Evolutionary conservation across 2,888 invertebrate species (phyloP).

Genomic region (Pollenia angustigena): DNA sequence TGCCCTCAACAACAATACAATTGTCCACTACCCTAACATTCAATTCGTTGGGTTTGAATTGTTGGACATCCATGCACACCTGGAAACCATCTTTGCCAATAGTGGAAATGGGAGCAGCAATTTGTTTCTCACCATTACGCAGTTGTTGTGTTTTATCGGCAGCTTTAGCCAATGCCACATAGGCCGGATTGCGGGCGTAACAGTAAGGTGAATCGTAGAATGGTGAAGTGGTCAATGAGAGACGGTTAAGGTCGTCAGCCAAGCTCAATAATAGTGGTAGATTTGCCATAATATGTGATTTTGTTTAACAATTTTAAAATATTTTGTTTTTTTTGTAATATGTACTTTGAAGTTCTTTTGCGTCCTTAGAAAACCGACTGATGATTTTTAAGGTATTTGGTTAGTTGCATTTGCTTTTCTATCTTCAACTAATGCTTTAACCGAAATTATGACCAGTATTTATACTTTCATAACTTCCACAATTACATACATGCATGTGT

Average conservation of each 20-base stretch:
- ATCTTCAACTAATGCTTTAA: conserved; percentile 57
- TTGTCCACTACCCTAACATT: conserved; percentile 90
- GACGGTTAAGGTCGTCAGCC: conserved; percentile 78
- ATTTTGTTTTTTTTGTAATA: neutral
- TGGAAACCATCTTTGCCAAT: conserved; percentile 84
- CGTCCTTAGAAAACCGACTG: too few species aligned
- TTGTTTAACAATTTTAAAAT: neutral
- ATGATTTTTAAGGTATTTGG: conserved; percentile 5
- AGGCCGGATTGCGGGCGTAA: conserved; percentile 45
- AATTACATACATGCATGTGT: neutral
- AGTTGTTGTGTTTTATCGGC: conserved; percentile 88
- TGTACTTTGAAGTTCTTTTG: neutral
- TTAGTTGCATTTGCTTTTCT: conserved; percentile 39
- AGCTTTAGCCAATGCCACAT: conserved; percentile 75
- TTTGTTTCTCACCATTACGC: conserved; percentile 74
- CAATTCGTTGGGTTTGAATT: conserved; percentile 91
- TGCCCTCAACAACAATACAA: conserved; percentile 89
- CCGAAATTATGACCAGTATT: conserved; percentile 26
- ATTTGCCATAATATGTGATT: conserved; percentile 77
- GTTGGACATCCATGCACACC: conserved; percentile 88
- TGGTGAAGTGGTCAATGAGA: conserved; percentile 61
- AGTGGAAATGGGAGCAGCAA: conserved; percentile 72
- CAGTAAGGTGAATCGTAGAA: conserved; percentile 56
- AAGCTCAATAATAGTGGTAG: conserved; percentile 80
- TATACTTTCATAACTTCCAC: conserved; percentile 38